phyloP scores from a whole-genome alignment of 2,797 vertebrate genomes.

The Helostoma temminkii region DNA sequence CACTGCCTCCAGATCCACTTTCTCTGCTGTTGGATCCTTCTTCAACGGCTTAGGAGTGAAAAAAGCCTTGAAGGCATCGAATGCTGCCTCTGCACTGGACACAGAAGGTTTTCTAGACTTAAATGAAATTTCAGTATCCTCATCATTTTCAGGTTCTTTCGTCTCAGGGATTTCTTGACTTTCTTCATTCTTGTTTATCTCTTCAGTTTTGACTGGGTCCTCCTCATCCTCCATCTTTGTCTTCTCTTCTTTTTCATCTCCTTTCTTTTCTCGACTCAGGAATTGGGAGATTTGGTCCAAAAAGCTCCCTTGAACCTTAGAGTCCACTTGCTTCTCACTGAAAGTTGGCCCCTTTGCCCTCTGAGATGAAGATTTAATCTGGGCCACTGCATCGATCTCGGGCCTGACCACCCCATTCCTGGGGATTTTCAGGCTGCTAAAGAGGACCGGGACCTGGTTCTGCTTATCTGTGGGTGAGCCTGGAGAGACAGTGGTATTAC shows the following conservation, averaged over 20 bases:
- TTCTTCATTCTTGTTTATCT: constrained; percentile 14
- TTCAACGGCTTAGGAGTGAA: constrained; percentile 89
- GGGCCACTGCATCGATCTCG: constrained; percentile 81
- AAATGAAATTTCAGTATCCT: constrained; percentile 15
- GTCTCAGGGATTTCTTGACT: constrained; percentile 11
- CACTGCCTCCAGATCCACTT: constrained; percentile 86
- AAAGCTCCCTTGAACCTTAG: constrained; percentile 80
- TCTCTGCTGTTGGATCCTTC: constrained; percentile 84
- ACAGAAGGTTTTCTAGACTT: constrained; percentile 53
- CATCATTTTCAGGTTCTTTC: constrained; percentile 21
- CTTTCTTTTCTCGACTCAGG: constrained; percentile 87
- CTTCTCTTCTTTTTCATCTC: constrained; percentile 70
- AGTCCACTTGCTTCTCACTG: constrained; percentile 61
- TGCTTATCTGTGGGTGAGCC: constrained; percentile 80
- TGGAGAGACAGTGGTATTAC: constrained; percentile 72
- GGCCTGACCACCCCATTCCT: constrained; percentile 85
- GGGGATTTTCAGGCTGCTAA: constrained; percentile 88
- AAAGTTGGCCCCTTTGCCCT: neutral
- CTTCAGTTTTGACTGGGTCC: constrained; percentile 24
- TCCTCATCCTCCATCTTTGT: constrained; percentile 31
- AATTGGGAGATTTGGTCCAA: constrained; percentile 92
- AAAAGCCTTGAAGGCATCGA: constrained; percentile 95
- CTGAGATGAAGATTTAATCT: constrained; percentile 77
- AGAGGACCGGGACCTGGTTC: constrained; percentile 88
- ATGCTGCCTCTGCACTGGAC: constrained; percentile 87